phyloP scores from a whole-genome alignment of 2,113 vertebrate species.

The Carassius carassius region DNA sequence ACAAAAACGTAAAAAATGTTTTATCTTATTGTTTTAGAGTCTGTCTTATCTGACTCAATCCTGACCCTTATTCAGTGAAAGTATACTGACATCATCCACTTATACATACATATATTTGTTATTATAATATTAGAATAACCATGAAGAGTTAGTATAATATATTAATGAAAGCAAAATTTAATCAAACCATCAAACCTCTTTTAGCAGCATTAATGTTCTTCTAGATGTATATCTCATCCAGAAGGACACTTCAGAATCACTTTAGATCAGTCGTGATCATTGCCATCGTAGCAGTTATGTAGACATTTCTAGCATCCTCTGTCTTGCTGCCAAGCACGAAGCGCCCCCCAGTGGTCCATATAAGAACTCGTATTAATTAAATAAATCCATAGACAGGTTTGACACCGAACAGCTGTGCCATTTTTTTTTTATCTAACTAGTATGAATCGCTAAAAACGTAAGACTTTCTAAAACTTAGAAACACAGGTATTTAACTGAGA shows the following conservation, averaged over 20 bases:
- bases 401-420: neutral
- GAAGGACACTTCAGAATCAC: neutral
- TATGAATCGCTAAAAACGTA: too few species aligned
- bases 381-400: neutral
- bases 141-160: neutral
- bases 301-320: neutral
- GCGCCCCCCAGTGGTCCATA: conserved; percentile 48
- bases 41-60: neutral
- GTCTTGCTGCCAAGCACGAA: neutral
- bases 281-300: neutral
- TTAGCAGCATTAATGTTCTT: neutral
- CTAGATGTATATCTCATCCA: neutral
- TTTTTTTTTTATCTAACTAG: neutral
- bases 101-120: neutral
- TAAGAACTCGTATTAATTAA: neutral
- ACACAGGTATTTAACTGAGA: neutral
- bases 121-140: neutral
- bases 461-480: neutral
- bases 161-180: too few species aligned
- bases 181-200: neutral
- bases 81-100: neutral
- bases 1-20: conserved; percentile 41
- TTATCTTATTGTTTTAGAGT: conserved; percentile 27
- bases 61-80: neutral
- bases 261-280: neutral